phyloP scores from a whole-genome alignment of 1,140 invertebrate genomes.

The Drosophila punjabiensis region DNA sequence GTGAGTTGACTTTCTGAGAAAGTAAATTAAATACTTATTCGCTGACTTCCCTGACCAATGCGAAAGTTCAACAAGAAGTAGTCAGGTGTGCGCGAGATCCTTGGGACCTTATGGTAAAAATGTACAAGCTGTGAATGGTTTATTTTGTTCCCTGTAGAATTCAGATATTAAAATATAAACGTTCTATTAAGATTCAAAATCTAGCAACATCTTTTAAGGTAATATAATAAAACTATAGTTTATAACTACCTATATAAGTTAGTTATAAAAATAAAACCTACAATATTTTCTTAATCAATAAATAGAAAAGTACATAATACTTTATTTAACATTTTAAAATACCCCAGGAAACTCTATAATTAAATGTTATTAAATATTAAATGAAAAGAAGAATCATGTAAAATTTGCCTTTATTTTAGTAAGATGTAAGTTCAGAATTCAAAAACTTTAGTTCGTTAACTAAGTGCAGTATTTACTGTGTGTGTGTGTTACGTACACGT shows the following conservation, averaged over 20 bases:
- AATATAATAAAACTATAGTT: too few species aligned
- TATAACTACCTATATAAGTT: too few species aligned
- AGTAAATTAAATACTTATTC: constrained; percentile 15
- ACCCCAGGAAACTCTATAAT: too few species aligned
- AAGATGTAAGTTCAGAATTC: neutral
- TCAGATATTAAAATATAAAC: neutral
- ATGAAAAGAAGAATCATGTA: neutral
- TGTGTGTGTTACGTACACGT: neutral
- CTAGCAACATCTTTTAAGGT: too few species aligned
- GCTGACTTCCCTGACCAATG: constrained; percentile 1
- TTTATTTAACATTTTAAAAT: too few species aligned
- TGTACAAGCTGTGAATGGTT: neutral
- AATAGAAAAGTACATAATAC: too few species aligned
- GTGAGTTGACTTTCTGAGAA: neutral
- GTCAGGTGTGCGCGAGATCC: neutral
- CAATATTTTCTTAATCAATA: neutral
- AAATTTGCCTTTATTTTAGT: neutral
- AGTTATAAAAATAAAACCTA: too few species aligned
- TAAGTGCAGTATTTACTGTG: constrained; percentile 15
- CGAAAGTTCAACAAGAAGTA: neutral
- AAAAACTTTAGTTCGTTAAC: neutral
- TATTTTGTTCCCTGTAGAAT: neutral
- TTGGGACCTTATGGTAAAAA: too few species aligned
- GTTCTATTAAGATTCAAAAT: too few species aligned
- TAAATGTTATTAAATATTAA: too few species aligned